Percentiles rank a stretch among this genome's conserved stretches.
These are phyloP conservation scores for Ommatoiulus sabulosus DNA, from an alignment of 2,888 invertebrate genomes.

Conservation along the genomic window DNA sequence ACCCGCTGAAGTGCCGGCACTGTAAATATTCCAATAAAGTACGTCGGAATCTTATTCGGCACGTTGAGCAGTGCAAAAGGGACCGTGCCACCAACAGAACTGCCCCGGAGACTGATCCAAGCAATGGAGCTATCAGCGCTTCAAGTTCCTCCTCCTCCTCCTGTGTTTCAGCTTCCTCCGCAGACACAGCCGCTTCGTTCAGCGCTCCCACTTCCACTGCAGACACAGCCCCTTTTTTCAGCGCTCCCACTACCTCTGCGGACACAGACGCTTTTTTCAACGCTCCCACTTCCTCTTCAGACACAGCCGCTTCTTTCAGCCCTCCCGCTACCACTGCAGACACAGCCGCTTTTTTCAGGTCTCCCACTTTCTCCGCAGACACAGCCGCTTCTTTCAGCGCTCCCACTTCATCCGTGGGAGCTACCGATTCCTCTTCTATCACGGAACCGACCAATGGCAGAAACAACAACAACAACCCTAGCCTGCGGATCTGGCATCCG, in stretches of 20 bases:
- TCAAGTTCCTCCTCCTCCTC: not conserved
- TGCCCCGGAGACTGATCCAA: not conserved
- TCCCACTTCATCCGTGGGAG: slow-evolving; percentile 59
- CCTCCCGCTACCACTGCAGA: slow-evolving; percentile 59
- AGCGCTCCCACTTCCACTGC: slow-evolving; percentile 61
- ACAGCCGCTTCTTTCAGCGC: slow-evolving; percentile 26
- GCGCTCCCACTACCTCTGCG: slow-evolving; percentile 60
- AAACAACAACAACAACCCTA: slow-evolving; percentile 71
- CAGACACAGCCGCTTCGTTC: slow-evolving; percentile 31
- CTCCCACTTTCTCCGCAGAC: slow-evolving; percentile 61
- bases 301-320: slow-evolving; percentile 37
- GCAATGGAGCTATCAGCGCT: slow-evolving; percentile 59
- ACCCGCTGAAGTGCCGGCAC: slow-evolving; percentile 71
- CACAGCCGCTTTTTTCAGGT: slow-evolving; percentile 47
- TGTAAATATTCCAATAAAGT: slow-evolving; percentile 79
- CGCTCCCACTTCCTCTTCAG: slow-evolving; percentile 61
- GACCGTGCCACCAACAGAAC: not conserved
- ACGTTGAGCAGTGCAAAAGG: slow-evolving; percentile 75
- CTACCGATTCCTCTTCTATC: too few species aligned
- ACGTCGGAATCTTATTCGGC: slow-evolving; percentile 76
- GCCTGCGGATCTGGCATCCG: slow-evolving; percentile 86
- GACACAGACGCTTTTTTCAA: slow-evolving; percentile 45
- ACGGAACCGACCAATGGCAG: too few species aligned
- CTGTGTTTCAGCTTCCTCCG: slow-evolving; percentile 61
- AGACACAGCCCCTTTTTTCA: slow-evolving; percentile 11